Conservation (phyloP, 2,888 invertebrate species). For the Chloroclysta siterata region DNA sequence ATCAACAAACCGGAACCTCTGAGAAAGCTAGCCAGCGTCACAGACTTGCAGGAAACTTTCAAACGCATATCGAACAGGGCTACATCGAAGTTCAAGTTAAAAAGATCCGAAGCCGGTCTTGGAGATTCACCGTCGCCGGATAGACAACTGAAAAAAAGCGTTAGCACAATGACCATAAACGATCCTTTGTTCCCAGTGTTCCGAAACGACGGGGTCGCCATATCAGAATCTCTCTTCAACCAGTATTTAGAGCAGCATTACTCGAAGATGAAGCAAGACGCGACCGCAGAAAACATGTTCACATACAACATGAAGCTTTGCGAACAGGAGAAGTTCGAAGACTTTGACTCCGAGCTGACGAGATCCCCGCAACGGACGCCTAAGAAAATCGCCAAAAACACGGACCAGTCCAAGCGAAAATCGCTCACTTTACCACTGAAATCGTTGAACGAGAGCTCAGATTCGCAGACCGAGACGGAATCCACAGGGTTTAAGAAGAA, state of each 20-base stretch:
- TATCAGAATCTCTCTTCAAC: conserved; percentile 89
- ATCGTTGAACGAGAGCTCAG: conserved; percentile 82
- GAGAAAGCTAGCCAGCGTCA: conserved; percentile 84
- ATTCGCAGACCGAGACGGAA: conserved; percentile 69
- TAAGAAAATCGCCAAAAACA: conserved; percentile 68
- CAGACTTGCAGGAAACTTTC: conserved; percentile 86
- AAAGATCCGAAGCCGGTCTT: conserved; percentile 56
- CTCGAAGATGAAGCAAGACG: conserved; percentile 78
- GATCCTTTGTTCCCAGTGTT: conserved; percentile 92
- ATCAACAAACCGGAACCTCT: conserved; percentile 79
- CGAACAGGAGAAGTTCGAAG: conserved; percentile 76
- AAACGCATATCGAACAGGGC: conserved; percentile 84
- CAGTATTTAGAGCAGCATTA: conserved; percentile 88
- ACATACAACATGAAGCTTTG: conserved; percentile 69
- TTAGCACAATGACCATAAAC: conserved; percentile 88
- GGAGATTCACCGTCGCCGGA: conserved; percentile 67
- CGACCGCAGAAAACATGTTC: conserved; percentile 73
- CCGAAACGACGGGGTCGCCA: conserved; percentile 89
- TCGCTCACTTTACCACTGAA: conserved; percentile 90
- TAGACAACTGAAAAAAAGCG: conserved; percentile 60
- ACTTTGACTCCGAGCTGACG: conserved; percentile 76
- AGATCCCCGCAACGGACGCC: conserved; percentile 76
- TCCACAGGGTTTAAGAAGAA: conserved; percentile 79
- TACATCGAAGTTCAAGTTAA: conserved; percentile 82
- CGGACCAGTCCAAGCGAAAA: conserved; percentile 78